Base-by-base conservation (phyloP, 2,113 vertebrate species). In the Probosciger aterrimus region DNA sequence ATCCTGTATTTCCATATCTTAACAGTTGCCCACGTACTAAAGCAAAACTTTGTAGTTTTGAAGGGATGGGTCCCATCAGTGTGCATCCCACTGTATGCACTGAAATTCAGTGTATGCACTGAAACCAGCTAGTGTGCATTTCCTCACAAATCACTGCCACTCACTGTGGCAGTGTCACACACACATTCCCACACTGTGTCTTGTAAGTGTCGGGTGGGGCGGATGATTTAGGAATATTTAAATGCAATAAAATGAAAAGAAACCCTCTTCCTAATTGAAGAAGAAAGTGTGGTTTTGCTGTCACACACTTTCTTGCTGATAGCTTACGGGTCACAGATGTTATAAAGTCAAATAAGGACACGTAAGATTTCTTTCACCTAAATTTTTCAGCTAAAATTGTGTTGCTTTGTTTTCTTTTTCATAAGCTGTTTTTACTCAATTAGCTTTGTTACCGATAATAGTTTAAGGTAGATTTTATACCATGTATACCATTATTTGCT, bases 111-210 rank as follows among this genome's bases (percentile, higher is more conserved):
- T n/a, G 55, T n/a, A n/a, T 30, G 4, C 33, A 24, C 9, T 23
- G 57, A 35, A 59, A 59, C 33, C 20, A 3, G 4, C 28, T 9
- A 0, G 4, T 1, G 30, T 13, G 4, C 14, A 0, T 12, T 11
- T 10, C 35, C 6, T 25, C 46, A 12, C 73, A 11, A 11, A 59
- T 59, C 57, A 23, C 13, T 23, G 57, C 57, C 57, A 10, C 33
- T 7, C 33, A 59, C 57, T 59, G 20, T 15, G 57, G 57, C 57
- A 59, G 57, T 23, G 57, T 59, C 20, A 35, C 4, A 3, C 57
- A 22, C 55, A 7, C 22, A 1, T n/a, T 59, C 14, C 33, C 57
- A 35, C 12, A 0, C 31, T 33, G 15, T 5, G 2, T 0, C 7
- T 3, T 7, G 24, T 4, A 4, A n/a, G 12, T 37, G 5, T 7